phyloP scores from a whole-genome alignment of 1,140 invertebrate species.

The Procambarus clarkii region DNA sequence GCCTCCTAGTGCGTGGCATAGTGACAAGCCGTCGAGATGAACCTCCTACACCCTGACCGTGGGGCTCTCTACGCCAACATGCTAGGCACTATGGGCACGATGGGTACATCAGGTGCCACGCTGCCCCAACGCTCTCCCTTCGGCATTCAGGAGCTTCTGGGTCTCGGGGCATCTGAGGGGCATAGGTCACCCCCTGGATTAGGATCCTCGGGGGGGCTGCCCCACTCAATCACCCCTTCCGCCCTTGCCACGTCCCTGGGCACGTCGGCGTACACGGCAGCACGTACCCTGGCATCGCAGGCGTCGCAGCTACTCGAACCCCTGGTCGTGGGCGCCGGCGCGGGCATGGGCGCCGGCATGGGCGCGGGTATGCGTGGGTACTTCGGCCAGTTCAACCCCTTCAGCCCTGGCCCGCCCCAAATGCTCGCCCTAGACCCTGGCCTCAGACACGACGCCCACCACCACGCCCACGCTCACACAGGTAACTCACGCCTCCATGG shows the following conservation, averaged over 20 bases:
- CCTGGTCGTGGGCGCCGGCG: constrained; percentile 27
- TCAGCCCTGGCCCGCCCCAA: constrained; percentile 67
- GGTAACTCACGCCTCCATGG: constrained; percentile 16
- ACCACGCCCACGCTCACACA: constrained; percentile 58
- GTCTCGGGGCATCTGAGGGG: constrained; percentile 79
- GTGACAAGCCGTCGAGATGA: constrained; percentile 51
- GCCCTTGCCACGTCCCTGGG: constrained; percentile 40
- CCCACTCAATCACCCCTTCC: constrained; percentile 45
- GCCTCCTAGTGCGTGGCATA: background rate
- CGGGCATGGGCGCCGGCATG: constrained; percentile 49
- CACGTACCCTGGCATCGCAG: constrained; percentile 62
- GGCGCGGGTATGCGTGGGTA: constrained; percentile 65
- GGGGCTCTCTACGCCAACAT: constrained; percentile 73
- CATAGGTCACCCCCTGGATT: constrained; percentile 35
- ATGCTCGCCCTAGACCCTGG: constrained; percentile 70
- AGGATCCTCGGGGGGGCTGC: constrained; percentile 36
- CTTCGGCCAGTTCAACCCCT: constrained; percentile 65
- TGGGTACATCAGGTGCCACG: constrained; percentile 69
- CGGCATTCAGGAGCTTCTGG: constrained; percentile 92
- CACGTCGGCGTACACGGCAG: constrained; percentile 54
- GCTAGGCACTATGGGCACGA: constrained; percentile 61
- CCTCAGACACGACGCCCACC: constrained; percentile 58
- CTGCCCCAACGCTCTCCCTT: constrained; percentile 92
- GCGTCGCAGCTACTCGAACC: constrained; percentile 62
- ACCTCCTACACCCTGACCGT: constrained; percentile 72